A percentile compares a stretch with the other conserved stretches of the same genome.
These are phyloP conservation scores for Pteropus alecto DNA, from an alignment of 2,113 vertebrate species.

Conservation along the genomic window DNA sequence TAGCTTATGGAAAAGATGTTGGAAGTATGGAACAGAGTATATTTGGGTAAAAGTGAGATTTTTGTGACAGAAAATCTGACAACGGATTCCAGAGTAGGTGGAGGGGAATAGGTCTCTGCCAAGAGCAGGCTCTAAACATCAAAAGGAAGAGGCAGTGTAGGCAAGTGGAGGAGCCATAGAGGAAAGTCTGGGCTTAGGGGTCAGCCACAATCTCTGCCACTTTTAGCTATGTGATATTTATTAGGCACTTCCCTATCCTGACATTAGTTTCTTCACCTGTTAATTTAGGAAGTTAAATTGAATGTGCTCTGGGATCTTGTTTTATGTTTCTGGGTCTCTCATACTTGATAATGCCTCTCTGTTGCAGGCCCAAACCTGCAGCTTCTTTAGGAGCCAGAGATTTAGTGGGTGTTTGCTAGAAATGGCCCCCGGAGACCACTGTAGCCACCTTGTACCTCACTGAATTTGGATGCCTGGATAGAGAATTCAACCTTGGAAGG, in stretches of 20 bases:
- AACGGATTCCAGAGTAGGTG: background rate
- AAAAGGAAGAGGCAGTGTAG: background rate
- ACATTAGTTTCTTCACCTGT: background rate
- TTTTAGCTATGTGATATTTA: background rate
- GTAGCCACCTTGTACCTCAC: background rate
- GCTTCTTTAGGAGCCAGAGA: background rate
- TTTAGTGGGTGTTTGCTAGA: background rate
- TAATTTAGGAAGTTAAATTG: background rate
- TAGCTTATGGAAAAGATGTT: background rate
- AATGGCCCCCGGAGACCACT: background rate
- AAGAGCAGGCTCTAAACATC: background rate
- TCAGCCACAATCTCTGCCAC: background rate
- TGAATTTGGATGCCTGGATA: background rate
- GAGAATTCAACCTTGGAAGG: background rate
- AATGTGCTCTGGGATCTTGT: background rate
- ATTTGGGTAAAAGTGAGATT: background rate
- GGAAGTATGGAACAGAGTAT: background rate
- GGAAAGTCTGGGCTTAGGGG: background rate
- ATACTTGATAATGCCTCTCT: background rate
- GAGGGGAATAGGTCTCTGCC: background rate
- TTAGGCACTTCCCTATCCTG: background rate
- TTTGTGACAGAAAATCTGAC: background rate
- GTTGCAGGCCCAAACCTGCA: background rate
- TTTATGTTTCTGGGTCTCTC: background rate
- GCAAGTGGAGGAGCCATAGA: background rate